Percentiles rank a stretch among this genome's conserved stretches.
phyloP scores from a whole-genome alignment of 2,797 vertebrate genomes.

The Momotus momota region DNA sequence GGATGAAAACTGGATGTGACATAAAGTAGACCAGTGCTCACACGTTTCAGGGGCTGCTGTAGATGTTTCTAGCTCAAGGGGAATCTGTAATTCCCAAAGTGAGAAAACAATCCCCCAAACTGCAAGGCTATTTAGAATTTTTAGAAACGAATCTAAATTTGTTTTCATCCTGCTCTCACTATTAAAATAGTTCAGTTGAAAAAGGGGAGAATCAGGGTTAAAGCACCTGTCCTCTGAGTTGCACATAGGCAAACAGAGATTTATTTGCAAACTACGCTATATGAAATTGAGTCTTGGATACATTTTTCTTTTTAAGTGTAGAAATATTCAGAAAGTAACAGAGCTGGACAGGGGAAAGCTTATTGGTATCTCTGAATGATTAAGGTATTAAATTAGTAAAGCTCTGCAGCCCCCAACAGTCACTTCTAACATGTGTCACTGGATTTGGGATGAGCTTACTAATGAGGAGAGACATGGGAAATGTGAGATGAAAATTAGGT shows the following conservation, averaged over 20 bases:
- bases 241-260: neutral
- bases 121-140: neutral
- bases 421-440: constrained; percentile 18
- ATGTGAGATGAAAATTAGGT: neutral
- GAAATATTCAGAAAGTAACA: neutral
- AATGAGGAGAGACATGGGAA: neutral
- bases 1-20: constrained; percentile 23
- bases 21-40: neutral
- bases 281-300: neutral
- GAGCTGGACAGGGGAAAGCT: neutral
- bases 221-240: neutral
- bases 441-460: constrained; percentile 49
- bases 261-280: neutral
- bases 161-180: neutral
- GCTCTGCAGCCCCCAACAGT: constrained; percentile 32
- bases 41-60: neutral
- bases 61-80: neutral
- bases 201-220: neutral
- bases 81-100: neutral
- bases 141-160: neutral
- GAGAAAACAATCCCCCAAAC: neutral
- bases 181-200: neutral
- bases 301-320: neutral
- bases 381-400: constrained; percentile 35
- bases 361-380: constrained; percentile 6